Evolutionary conservation across 2,113 vertebrate species (phyloP), one percentile per base, ranked within the genome.

Genomic region (Misgurnus anguillicaudatus): DNA sequence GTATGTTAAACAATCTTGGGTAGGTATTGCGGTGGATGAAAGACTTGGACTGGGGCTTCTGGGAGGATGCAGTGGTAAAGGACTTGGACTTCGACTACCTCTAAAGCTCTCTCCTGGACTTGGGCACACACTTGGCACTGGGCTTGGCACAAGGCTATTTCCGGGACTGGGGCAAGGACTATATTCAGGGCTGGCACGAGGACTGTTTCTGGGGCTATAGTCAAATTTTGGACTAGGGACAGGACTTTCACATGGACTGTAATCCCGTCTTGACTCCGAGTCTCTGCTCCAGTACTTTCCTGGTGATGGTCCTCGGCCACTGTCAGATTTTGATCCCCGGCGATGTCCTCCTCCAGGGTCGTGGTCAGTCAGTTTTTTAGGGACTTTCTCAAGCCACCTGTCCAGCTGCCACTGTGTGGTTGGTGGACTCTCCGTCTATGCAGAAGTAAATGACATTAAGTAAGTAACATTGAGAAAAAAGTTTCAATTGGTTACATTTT

Each of bases 391-490:
- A 66, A 98, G 90, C 97, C 97, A 98, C 91, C 96, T 95, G 90
- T 98, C 95, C 90, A 99, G 89, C 87, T 99, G 97, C 97, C 97
- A 98, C 87, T 98, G 96, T 90, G 95, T 93, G 57, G 93, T 91
- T 3, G 94, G 92, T 0, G 93, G 91, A 0, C 91, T 93, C 78
- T 95, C 92, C 0, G 91, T 90, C 95, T 98, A 85, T 2, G 75
- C 3, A 80, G 2, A 64, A 4, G 45, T 19, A 57, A 14, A 45
- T 45, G 42, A 8, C 6, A 62, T 62, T 48, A 39, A 63, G 58
- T 45, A 21, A 69, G 17, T 57, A 57, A 57, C n/a, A 57, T 57
- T 57, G 17, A 19, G 9, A 4, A n/a, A 6, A 57, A 57, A 57
- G 13, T 51, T 9, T 51, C 11, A 51, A 51, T 51, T 51, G 9